Evolutionary conservation across 2,888 invertebrate species (phyloP).

Genomic region (Agriopis marginaria): DNA sequence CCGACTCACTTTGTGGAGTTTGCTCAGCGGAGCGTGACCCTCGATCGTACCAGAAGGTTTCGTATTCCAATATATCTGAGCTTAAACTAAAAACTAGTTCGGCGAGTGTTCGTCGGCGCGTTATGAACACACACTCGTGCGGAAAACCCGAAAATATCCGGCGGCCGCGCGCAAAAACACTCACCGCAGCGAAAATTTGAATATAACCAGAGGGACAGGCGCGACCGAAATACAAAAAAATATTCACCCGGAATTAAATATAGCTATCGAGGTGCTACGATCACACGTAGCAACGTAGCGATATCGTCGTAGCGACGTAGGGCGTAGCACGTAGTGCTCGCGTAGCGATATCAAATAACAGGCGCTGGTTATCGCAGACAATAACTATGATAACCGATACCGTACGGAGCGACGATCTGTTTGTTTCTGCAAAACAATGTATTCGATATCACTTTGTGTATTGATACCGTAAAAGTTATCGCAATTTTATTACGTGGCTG

Average conservation of each 20-base stretch:
- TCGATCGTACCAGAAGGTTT: conserved; percentile 9
- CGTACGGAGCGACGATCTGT: conserved; percentile 8
- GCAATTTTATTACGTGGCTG: conserved; percentile 18
- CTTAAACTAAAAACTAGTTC: conserved; percentile 17
- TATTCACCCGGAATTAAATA: conserved; percentile 12
- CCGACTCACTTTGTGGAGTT: conserved; percentile 6
- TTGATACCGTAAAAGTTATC: conserved; percentile 16
- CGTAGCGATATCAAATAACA: conserved; percentile 20
- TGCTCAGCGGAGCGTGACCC: conserved; percentile 11
- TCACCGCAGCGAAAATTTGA: conserved; percentile 21
- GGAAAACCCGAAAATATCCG: conserved; percentile 28
- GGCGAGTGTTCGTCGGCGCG: conserved; percentile 4
- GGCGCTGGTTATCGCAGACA: conserved; percentile 14
- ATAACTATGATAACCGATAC: conserved; percentile 13
- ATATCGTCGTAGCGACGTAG: neutral
- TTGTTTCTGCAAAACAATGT: conserved; percentile 17
- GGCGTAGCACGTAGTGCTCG: conserved; percentile 14
- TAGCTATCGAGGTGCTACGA: conserved; percentile 3
- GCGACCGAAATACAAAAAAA: conserved; percentile 12
- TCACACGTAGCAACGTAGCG: conserved; percentile 15
- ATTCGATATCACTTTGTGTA: conserved; percentile 25
- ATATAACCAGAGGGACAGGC: conserved; percentile 13
- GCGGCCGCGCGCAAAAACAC: conserved; percentile 18
- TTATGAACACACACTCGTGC: conserved; percentile 11
- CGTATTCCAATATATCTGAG: conserved; percentile 11